Evolutionary conservation across 92 coral and sea anemone genomes (phyloP), one percentile per base, ranked within the genome.

Genomic region (Isaurus tuberculatus): DNA sequence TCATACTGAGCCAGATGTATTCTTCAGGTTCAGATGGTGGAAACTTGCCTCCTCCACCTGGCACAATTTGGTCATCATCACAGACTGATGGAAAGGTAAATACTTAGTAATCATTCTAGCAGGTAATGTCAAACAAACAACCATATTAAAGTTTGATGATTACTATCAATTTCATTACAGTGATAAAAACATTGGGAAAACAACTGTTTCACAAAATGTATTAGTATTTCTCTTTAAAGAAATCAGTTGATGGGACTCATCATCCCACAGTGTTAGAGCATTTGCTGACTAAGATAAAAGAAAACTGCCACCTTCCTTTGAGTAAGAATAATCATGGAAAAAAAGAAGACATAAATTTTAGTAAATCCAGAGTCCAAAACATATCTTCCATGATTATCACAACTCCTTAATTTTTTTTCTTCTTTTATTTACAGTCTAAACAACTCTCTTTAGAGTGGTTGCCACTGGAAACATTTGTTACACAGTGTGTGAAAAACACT

Each of bases 1-100:
- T 42, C 72, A 91, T 89, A 30, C 82, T 77, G 17, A 77, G 82
- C 20, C 31, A 65, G 17, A 26, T 77, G 53, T 77, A 58, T 36
- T 57, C 82, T 27, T 19, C 66, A 28, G 31, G 66, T 49, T 29
- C 65, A 57, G 82, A 77, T 27, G 64, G 70, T 43, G 64, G 29
- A 65, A 77, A 60, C 31, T 36, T 77, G 69, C 82, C 79, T 26
- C 69, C 69, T 11, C 53, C 70, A 34, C 70, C 82, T 14, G n/a
- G n/a, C n/a, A 58, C 53, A 2, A 77, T 77, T 19, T 77, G 82
- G 82, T 77, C 82, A 14, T 77, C 82, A 11, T 61, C 82, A 30
- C 82, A 77, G 70, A 58, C 53, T 43, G 64, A 42, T 23, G 82
- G 82, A 23, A 77, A 34, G 82, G 82, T 77, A 57, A 49, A 1